phyloP scores from a whole-genome alignment of 2,888 invertebrate species.

The Julus scandinavius region DNA sequence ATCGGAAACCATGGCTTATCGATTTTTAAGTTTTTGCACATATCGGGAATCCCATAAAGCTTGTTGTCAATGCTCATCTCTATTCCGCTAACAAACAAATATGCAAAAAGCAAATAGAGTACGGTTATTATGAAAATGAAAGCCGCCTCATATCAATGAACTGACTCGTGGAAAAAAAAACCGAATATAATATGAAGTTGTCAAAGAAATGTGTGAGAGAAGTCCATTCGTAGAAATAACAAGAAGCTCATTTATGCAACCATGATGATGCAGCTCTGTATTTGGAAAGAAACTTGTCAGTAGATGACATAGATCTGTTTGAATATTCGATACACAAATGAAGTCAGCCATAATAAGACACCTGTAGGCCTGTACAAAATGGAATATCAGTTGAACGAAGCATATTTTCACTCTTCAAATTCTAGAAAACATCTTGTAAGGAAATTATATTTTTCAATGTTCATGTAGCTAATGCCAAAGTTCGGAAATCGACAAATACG shows the following conservation, averaged over 20 bases:
- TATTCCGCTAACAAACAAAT: not conserved
- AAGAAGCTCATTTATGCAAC: not conserved
- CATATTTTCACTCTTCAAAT: too few species aligned
- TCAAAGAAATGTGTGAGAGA: not conserved
- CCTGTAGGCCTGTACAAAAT: not conserved
- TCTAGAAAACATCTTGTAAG: too few species aligned
- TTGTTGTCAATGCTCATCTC: not conserved
- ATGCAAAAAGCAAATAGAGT: not conserved
- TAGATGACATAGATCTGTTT: not conserved
- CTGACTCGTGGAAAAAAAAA: not conserved
- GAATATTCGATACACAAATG: not conserved
- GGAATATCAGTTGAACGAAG: too few species aligned
- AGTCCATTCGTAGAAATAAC: not conserved
- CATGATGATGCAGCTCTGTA: not conserved
- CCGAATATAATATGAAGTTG: not conserved
- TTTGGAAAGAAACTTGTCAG: not conserved
- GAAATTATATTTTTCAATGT: too few species aligned
- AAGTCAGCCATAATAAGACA: constrained; percentile 20
- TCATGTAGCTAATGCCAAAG: too few species aligned
- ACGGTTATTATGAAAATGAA: not conserved
- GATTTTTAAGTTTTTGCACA: not conserved
- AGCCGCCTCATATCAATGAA: not conserved
- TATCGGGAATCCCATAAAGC: not conserved
- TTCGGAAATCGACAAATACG: too few species aligned
- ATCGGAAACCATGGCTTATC: not conserved